phyloP scores from a whole-genome alignment of 2,797 vertebrate species.

The Liasis olivaceus region DNA sequence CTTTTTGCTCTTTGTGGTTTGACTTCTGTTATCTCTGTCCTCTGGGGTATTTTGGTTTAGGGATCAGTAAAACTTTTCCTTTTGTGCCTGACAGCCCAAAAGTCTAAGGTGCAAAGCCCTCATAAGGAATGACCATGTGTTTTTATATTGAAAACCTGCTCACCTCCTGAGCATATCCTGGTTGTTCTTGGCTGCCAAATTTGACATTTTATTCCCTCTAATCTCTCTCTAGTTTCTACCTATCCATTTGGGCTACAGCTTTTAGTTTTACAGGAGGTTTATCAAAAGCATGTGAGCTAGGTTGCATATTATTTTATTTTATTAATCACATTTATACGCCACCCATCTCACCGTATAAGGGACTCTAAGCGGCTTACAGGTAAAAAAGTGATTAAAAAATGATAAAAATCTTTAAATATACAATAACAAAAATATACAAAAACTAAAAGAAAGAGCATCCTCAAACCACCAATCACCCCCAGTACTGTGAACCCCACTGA shows the following conservation, averaged over 20 bases:
- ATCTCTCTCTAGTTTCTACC: neutral
- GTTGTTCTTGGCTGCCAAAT: neutral
- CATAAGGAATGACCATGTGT: neutral
- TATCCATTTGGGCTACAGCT: neutral
- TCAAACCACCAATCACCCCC: too few relatives aligned
- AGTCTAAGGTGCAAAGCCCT: neutral
- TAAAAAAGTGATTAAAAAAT: too few relatives aligned
- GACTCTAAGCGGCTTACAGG: too few relatives aligned
- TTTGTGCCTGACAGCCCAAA: neutral
- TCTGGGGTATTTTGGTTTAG: neutral
- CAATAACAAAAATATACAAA: too few relatives aligned
- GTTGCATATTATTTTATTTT: neutral
- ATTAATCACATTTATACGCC: too few relatives aligned
- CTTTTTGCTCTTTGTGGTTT: neutral
- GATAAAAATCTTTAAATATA: too few relatives aligned
- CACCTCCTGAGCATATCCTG: neutral
- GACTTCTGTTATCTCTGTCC: neutral
- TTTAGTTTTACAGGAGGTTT: neutral
- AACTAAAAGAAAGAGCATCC: too few relatives aligned
- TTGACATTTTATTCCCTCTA: neutral
- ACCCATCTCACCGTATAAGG: too few relatives aligned
- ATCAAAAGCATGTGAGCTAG: neutral
- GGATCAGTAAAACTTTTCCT: neutral
- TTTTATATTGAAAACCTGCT: neutral
- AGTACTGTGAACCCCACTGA: too few relatives aligned